Percentiles rank a stretch among this genome's conserved stretches.
Evolutionary conservation across 2,797 vertebrate genomes (phyloP).

Genomic region (Falco biarmicus): DNA sequence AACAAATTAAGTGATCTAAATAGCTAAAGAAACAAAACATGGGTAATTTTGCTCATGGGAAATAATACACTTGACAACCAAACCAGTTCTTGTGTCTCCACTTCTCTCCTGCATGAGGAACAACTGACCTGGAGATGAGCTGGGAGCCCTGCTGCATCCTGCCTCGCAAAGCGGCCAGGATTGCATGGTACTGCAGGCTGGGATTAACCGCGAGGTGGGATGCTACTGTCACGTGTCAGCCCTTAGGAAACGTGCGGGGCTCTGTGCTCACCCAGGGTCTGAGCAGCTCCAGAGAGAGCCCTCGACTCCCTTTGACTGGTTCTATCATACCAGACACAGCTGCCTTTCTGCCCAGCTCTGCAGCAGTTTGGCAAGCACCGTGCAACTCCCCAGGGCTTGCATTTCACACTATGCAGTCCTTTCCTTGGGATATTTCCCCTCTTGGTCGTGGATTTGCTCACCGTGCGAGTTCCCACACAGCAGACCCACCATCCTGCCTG

Average conservation of each 20-base stretch:
- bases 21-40: not conserved
- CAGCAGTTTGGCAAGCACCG: not conserved
- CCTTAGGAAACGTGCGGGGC: not conserved
- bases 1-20: not conserved
- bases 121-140: not conserved
- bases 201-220: rapidly evolving
- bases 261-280: rapidly evolving
- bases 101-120: not conserved
- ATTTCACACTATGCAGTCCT: not conserved
- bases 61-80: not conserved
- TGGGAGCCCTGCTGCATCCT: not conserved
- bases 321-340: not conserved
- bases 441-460: not conserved
- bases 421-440: not conserved
- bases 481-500: not conserved
- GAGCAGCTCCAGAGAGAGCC: not conserved
- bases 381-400: not conserved
- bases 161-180: not conserved
- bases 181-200: rapidly evolving
- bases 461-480: rapidly evolving
- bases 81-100: not conserved
- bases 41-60: not conserved
- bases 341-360: not conserved
- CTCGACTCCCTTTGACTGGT: rapidly evolving
- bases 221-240: too few species aligned